Conservation (phyloP, 2,797 vertebrate species). For the Poecilia gillii region DNA sequence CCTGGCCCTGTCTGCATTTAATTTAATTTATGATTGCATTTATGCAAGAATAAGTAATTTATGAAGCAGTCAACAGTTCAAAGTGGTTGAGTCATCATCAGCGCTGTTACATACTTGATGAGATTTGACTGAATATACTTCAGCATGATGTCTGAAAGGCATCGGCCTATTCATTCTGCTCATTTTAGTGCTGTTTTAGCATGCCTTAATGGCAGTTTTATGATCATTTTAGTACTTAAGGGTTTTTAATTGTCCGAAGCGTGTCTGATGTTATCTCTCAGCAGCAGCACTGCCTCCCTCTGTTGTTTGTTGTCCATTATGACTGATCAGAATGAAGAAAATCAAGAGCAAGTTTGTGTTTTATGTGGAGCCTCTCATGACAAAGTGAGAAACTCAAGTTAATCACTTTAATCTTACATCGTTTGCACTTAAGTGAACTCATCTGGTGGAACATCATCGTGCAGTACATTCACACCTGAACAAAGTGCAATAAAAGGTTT, state of each 20-base stretch:
- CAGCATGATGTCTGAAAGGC: constrained; percentile 20
- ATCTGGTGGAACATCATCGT: constrained; percentile 28
- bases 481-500: constrained; percentile 8
- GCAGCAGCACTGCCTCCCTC: background rate
- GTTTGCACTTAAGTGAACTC: constrained; percentile 54
- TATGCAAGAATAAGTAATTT: constrained; percentile 29
- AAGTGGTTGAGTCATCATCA: constrained; percentile 16
- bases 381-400: constrained; percentile 37
- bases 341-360: constrained; percentile 16
- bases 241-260: constrained; percentile 1
- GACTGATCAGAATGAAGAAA: constrained; percentile 1
- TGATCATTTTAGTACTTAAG: constrained; percentile 19
- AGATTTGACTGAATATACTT: constrained; percentile 21
- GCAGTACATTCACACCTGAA: constrained; percentile 19
- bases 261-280: background rate
- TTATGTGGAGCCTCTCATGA: constrained; percentile 42
- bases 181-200: background rate
- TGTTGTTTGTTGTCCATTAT: background rate
- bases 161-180: background rate
- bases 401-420: constrained; percentile 28
- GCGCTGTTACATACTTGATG: constrained; percentile 32
- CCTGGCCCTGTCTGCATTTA: constrained; percentile 5
- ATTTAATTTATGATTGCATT: constrained; percentile 5
- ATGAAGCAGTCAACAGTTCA: constrained; percentile 11
- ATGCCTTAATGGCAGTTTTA: constrained; percentile 14